Evolutionary conservation across 2,888 invertebrate genomes (phyloP), one percentile per base, ranked within the genome.

Genomic region (Pristionchus entomophagus): DNA sequence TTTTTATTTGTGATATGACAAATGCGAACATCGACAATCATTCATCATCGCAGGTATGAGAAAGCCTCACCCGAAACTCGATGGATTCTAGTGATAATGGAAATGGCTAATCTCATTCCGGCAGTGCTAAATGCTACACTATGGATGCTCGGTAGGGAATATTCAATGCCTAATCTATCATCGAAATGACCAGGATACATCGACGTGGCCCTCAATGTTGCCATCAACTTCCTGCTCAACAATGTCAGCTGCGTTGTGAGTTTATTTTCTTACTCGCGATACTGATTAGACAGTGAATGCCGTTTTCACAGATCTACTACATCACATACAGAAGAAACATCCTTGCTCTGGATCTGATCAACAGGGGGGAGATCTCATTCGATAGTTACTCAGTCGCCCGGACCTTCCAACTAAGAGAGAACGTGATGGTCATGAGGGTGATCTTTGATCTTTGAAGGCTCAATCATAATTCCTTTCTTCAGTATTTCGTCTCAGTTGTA

Each of bases 381-480:
- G 73, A 45, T n/a, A 45, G 8, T n/a, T 73, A 73, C 45, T 73
- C 73, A 2, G 45, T 73, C n/a, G 73, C 73, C 2, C 73, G 45
- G 0, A 41, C 73, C 12, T 73, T 73, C n/a, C 73, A 73, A n/a
- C 32, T 73, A 14, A 14, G 73, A 10, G 73, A 73, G 73, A 73
- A 73, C 17, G 73, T 73, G 41, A 73, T 73, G 73, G 73, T 73
- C 10, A 73, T 73, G 73, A 38, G 73, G 73, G 73, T 73, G 41
- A 45, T 73, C 73, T 73, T 73, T 73, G 41, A 73, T 73, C 73
- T 73, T 73, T n/a, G 41, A 45, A 1, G 14, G 35, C 0, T 2
- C 10, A 22, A 22, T 6, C 1, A 26, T 26, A 41, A 14, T 38
- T 5, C 8, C 26, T 2, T 35, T 3, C n/a, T 73, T 73, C n/a